Percentiles rank a stretch among this genome's conserved stretches.
phyloP scores from a whole-genome alignment of 1,140 invertebrate genomes.

The Episyrphus balteatus region DNA sequence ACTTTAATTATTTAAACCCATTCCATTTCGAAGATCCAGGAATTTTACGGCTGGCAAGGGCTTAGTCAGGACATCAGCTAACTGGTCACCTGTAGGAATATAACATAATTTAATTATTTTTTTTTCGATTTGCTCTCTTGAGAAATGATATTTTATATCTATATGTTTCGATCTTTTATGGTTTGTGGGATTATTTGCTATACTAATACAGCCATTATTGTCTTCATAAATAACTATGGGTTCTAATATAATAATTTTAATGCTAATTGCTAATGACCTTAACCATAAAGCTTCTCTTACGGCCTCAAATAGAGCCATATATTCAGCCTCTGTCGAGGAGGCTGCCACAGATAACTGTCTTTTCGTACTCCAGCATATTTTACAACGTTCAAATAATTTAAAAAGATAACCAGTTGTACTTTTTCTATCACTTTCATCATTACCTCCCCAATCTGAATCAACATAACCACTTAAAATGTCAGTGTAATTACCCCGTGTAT shows the following conservation, averaged over 20 bases:
- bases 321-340: no score
- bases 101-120: slow-evolving; percentile 5
- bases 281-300: slow-evolving; percentile 14
- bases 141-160: slow-evolving; percentile 9
- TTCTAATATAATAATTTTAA: neutral
- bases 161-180: slow-evolving; percentile 11
- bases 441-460: slow-evolving; percentile 16
- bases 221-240: slow-evolving; percentile 2
- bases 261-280: slow-evolving; percentile 1
- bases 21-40: slow-evolving; percentile 2
- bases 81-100: slow-evolving; percentile 12
- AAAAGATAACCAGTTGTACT: slow-evolving; percentile 17
- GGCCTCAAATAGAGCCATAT: slow-evolving; percentile 22
- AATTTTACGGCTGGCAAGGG: slow-evolving; percentile 10
- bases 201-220: no score
- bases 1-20: neutral
- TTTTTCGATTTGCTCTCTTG: slow-evolving; percentile 7
- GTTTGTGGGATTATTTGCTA: no score
- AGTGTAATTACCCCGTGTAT: slow-evolving; percentile 2
- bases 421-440: slow-evolving; percentile 13
- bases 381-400: slow-evolving; percentile 13
- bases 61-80: slow-evolving; percentile 14
- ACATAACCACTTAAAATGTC: slow-evolving; percentile 11
- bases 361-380: slow-evolving; percentile 28
- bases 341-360: slow-evolving; percentile 25